Evolutionary conservation across 2,113 vertebrate species (phyloP), one percentile per base, ranked within the genome.

Genomic region (Ochotona princeps): DNA sequence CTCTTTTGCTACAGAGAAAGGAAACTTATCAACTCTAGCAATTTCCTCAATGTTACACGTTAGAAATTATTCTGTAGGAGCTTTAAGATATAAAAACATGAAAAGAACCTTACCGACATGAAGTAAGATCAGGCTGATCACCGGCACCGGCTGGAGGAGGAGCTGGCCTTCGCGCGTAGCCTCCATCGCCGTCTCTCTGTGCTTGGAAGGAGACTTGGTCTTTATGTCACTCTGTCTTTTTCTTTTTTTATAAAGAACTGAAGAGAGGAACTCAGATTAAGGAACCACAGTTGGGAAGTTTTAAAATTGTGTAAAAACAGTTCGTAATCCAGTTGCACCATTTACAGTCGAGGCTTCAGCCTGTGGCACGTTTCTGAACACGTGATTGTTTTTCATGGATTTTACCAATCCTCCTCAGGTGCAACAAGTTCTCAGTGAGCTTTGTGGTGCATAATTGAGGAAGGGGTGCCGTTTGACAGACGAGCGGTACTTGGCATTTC

Each of bases 251-350:
- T 28, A 79, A 94, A 96, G 95, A 93, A 85, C 65, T 66, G 26
- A 89, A 92, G 91, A 97, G 96, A 97, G 97, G 97, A 98, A 98
- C 96, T 97, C 26, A 14, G 67, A 69, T 72, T 90, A 85, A 94
- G 96, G 91, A 97, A 97, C 87, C 61, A 25, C 57, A 88, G 95
- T 47, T 14, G 20, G 87, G 87, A 95, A 97, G 82, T 92, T 94
- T 23, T 88, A 89, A 96, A 93, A 94, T 97, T 97, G 94, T 91
- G 93, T 95, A 94, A 97, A 73, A 26, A 26, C 86, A 63, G 75
- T 87, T 82, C 83, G 86, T 89, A 82, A 91, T 76, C 5, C 23
- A 60, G 60, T 92, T 95, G 94, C 73, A 78, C 60, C 94, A 94
- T 83, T 61, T 83, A 7, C 67, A 72, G 32, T 95, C 87, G 87